These are phyloP conservation scores for Enteromius trimaculatus DNA, from an alignment of 2,797 vertebrate genomes.

Conservation along the genomic window DNA sequence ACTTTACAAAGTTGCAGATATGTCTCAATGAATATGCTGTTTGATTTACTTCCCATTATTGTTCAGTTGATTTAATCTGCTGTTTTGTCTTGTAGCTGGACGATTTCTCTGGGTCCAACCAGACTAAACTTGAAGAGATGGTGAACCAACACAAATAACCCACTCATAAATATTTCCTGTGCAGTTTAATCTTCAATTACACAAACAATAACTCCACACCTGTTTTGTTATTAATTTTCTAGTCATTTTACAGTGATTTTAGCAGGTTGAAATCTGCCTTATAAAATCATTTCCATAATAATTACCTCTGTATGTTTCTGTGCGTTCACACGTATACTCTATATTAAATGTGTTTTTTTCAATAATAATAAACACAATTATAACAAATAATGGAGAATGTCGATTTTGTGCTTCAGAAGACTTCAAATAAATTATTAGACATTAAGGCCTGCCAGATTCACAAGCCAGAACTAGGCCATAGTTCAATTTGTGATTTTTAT, in stretches of 20 bases:
- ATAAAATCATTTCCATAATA: neutral
- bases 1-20: neutral
- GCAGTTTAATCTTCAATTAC: neutral
- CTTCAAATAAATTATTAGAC: neutral
- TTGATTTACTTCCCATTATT: neutral
- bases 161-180: conserved; percentile 3
- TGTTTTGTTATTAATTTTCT: conserved; percentile 16
- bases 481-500: too few relatives aligned
- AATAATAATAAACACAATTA: conserved; percentile 44
- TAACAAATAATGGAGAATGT: neutral
- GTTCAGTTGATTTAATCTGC: neutral
- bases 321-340: neutral
- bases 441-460: neutral
- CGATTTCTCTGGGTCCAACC: conserved; percentile 63
- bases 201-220: conserved; percentile 12
- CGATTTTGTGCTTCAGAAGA: neutral
- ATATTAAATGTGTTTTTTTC: neutral
- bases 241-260: neutral
- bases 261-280: conserved; percentile 28
- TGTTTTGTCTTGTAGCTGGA: conserved; percentile 50
- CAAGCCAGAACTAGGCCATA: too few relatives aligned
- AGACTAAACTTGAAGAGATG: conserved; percentile 57
- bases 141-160: conserved; percentile 24
- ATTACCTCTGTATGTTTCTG: neutral
- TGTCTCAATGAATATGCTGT: neutral